Conservation (phyloP, 2,797 vertebrate genomes). For the Microctenopoma lineatum region DNA sequence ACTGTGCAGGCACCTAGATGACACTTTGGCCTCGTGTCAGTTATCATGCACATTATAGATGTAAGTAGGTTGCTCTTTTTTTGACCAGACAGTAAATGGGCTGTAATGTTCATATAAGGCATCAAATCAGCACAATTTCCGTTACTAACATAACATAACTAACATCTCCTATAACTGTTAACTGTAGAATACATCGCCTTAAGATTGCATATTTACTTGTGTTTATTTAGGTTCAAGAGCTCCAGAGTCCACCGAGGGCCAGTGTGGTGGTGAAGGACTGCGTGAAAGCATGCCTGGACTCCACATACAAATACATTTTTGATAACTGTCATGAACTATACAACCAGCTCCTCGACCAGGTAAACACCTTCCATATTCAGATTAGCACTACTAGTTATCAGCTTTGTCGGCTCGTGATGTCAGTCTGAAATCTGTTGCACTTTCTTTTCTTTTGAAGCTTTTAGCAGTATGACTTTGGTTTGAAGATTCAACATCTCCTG, state of each 20-base stretch:
- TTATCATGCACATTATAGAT: slow-evolving; percentile 53
- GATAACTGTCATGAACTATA: slow-evolving; percentile 98
- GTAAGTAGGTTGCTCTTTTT: slow-evolving; percentile 18
- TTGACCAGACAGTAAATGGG: neutral
- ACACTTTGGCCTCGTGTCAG: slow-evolving; percentile 31
- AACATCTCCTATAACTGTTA: neutral
- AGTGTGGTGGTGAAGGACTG: slow-evolving; percentile 96
- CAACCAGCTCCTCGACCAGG: slow-evolving; percentile 93
- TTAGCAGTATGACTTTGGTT: too few species aligned
- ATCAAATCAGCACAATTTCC: neutral
- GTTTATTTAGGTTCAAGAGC: slow-evolving; percentile 90
- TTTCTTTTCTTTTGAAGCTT: too few species aligned
- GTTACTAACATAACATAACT: neutral
- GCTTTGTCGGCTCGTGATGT: neutral
- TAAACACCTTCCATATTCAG: slow-evolving; percentile 66
- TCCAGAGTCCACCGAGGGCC: slow-evolving; percentile 95
- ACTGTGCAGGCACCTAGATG: slow-evolving; percentile 25
- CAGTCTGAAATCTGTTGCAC: too few species aligned
- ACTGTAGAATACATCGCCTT: neutral
- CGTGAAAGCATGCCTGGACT: slow-evolving; percentile 94
- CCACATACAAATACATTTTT: slow-evolving; percentile 97
- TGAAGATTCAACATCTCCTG: too few species aligned
- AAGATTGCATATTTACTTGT: slow-evolving; percentile 18
- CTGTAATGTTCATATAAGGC: slow-evolving; percentile 5
- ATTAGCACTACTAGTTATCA: neutral